A percentile compares a stretch with the other conserved stretches of the same genome.
These are phyloP conservation scores for Henicopernis longicauda DNA, from an alignment of 2,113 vertebrate genomes.

Conservation along the genomic window DNA sequence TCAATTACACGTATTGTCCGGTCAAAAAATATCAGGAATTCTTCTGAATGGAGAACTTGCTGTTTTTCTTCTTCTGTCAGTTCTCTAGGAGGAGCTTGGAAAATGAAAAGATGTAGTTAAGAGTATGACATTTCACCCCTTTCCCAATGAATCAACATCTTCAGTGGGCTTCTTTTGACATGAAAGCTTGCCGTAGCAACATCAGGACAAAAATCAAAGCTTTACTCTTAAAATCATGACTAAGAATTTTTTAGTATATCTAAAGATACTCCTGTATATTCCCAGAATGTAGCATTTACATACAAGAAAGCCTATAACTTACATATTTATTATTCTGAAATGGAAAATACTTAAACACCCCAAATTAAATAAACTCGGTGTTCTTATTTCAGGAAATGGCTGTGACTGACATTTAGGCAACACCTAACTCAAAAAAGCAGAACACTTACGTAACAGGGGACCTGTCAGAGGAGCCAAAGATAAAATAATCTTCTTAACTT, in stretches of 20 bases:
- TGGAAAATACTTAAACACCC: slow-evolving; percentile 48
- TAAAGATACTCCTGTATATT: slow-evolving; percentile 18
- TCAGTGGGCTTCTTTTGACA: slow-evolving; percentile 4
- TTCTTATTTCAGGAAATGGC: slow-evolving; percentile 63
- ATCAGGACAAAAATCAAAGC: slow-evolving; percentile 24
- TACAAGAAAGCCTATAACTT: slow-evolving; percentile 12
- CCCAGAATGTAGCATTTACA: slow-evolving; percentile 11
- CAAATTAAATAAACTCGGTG: slow-evolving; percentile 52
- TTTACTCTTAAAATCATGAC: slow-evolving; percentile 30
- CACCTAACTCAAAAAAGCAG: slow-evolving; percentile 13
- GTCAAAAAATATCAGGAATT: slow-evolving; percentile 97
- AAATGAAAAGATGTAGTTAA: slow-evolving; percentile 34
- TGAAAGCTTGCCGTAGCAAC: neutral
- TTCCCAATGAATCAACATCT: slow-evolving; percentile 41
- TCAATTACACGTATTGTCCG: slow-evolving; percentile 94
- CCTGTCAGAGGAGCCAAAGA: slow-evolving; percentile 22
- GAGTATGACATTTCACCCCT: slow-evolving; percentile 15
- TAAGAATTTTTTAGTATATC: neutral
- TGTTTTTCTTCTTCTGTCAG: slow-evolving; percentile 96
- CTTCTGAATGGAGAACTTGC: slow-evolving; percentile 93
- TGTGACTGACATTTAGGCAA: slow-evolving; percentile 12
- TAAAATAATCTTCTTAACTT: slow-evolving; percentile 49
- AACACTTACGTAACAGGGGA: slow-evolving; percentile 46
- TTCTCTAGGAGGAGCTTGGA: slow-evolving; percentile 84
- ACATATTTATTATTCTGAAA: slow-evolving; percentile 66